These are phyloP conservation scores for Prionailurus bengalensis DNA, from an alignment of 2,113 vertebrate species.

Conservation along the genomic window DNA sequence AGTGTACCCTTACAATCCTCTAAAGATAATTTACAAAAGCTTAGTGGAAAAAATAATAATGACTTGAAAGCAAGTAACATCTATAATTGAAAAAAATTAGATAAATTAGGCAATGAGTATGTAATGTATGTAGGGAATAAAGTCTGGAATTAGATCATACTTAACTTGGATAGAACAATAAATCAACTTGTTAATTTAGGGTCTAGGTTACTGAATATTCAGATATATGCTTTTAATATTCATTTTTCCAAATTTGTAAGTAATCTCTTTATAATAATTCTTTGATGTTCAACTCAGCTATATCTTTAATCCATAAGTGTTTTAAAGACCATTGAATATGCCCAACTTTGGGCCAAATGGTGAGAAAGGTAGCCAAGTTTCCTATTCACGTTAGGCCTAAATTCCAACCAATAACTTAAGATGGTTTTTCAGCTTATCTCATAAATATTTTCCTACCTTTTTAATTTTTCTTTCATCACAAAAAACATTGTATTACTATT, in stretches of 20 bases:
- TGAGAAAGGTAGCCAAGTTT: not conserved
- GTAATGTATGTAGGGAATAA: not conserved
- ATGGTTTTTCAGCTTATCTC: not conserved
- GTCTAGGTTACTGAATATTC: not conserved
- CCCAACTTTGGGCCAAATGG: not conserved
- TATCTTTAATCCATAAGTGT: conserved; percentile 35
- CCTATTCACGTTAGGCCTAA: not conserved
- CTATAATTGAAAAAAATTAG: not conserved
- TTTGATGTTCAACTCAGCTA: not conserved
- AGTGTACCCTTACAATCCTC: not conserved
- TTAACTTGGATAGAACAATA: not conserved
- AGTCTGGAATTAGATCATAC: not conserved
- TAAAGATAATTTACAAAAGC: not conserved
- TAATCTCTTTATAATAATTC: not conserved
- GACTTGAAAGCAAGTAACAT: not conserved
- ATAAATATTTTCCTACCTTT: conserved; percentile 12
- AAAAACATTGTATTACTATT: not conserved
- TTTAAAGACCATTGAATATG: not conserved
- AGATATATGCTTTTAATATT: not conserved
- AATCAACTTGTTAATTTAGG: conserved; percentile 16
- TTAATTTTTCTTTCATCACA: conserved; percentile 40
- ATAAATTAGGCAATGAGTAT: not conserved
- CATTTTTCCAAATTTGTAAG: not conserved
- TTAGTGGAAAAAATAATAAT: not conserved
- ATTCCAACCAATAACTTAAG: not conserved